Evolutionary conservation across 2,797 vertebrate species (phyloP), one percentile per base, ranked within the genome.

Genomic region (Pangasius mekongensis): DNA sequence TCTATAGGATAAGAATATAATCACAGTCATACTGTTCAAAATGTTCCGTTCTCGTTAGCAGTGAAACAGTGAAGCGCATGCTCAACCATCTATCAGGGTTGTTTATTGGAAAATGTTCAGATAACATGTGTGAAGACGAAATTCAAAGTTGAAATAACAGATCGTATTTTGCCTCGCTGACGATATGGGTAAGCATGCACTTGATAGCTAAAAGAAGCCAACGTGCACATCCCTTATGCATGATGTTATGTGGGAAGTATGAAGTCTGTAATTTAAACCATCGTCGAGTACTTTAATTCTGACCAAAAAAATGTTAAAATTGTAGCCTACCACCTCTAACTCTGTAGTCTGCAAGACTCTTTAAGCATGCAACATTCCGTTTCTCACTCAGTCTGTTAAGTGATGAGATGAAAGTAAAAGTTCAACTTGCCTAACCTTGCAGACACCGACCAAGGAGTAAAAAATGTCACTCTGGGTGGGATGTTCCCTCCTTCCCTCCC

Each of bases 381-480:
- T 67, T 84, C 82, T 78, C 69, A 49, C 78, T 85, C 83, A 14
- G 18, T 30, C 47, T 67, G 76, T 87, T 84, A 69, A 84, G 18
- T 24, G 64, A 84, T 24, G 83, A 84, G 62, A 69, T 84, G n/a
- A 87, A 87, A 84, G 62, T 83, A 87, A 78, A 87, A 87, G 64
- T 89, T 80, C 36, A 88, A 87, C 86, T 80, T 88, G 62, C 86
- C 52, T 85, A 90, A 91, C 90, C 89, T 39, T 91, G 66, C 86
- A 91, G 88, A 87, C 90, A 91, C 91, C 92, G 89, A 92, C 90
- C 91, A 95, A 95, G 94, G 85, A 95, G 95, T 95, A 62, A 94
- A 94, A 94, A 96, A 95, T 91, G 90, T 92, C 91, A 92, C 86
- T 84, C 82, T 86, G 76, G 90, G 58, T 89, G 91, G 86, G 86